A percentile compares a stretch with the other conserved stretches of the same genome.
These are phyloP conservation scores for Enteromius viviparus DNA, from an alignment of 2,797 vertebrate species.

Conservation along the genomic window DNA sequence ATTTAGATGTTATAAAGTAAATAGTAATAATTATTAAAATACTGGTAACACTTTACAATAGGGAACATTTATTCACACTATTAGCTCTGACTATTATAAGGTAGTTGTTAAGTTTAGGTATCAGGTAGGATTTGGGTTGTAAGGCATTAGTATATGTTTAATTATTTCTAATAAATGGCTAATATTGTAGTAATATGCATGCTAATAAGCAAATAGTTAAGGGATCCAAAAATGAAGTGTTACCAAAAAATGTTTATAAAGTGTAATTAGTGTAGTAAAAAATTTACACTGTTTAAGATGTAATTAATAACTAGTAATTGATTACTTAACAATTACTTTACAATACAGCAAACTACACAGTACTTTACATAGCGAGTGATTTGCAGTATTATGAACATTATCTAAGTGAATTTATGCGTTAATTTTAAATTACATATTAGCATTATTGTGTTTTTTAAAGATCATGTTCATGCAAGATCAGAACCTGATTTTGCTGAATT, in stretches of 20 bases:
- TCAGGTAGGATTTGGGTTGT: too few species aligned
- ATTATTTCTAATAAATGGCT: too few species aligned
- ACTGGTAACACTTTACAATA: background rate
- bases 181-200: too few species aligned
- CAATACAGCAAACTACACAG: background rate
- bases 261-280: background rate
- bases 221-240: too few species aligned
- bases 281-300: background rate
- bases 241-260: background rate
- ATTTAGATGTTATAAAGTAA: background rate
- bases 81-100: too few species aligned
- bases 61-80: too few species aligned
- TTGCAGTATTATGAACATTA: background rate
- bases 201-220: too few species aligned
- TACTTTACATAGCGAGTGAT: background rate
- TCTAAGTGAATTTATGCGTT: background rate
- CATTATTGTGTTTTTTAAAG: background rate
- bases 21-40: background rate
- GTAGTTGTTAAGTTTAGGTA: too few species aligned
- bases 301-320: background rate
- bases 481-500: too few species aligned
- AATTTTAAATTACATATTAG: background rate
- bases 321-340: background rate
- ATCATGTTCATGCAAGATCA: background rate
- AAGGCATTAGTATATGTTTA: too few species aligned